Percentiles rank a stretch among this genome's conserved stretches.
Conservation (phyloP, 2,888 invertebrate genomes). For the Sphaerophoria taeniata region DNA sequence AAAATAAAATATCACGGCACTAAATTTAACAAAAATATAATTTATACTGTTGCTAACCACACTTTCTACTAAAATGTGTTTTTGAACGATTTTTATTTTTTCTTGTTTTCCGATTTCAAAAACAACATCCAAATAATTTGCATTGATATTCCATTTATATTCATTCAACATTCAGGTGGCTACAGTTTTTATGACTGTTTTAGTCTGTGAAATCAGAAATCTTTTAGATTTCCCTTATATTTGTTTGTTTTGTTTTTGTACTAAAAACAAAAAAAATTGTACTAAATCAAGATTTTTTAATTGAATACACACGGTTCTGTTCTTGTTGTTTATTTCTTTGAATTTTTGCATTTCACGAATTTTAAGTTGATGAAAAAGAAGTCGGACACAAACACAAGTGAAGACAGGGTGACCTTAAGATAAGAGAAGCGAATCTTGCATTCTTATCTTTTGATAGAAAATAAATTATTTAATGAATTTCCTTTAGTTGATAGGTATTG, state of each 20-base stretch:
- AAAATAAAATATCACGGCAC: constrained; percentile 9
- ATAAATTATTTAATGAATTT: neutral
- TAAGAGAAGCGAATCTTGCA: constrained; percentile 24
- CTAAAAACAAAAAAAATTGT: constrained; percentile 1
- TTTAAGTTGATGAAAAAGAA: neutral
- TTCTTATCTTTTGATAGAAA: constrained; percentile 28
- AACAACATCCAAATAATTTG: constrained; percentile 54
- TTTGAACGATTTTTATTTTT: constrained; percentile 7
- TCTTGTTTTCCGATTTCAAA: constrained; percentile 36
- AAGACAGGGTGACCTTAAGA: constrained; percentile 37
- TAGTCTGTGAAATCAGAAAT: constrained; percentile 25
- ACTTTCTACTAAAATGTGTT: constrained; percentile 40
- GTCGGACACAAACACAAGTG: neutral
- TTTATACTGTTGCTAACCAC: constrained; percentile 56
- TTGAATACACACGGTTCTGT: neutral
- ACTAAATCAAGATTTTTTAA: constrained; percentile 22
- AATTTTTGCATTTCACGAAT: neutral
- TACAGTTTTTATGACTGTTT: neutral
- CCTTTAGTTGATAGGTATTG: constrained; percentile 13
- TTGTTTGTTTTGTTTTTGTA: neutral
- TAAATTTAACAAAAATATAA: constrained; percentile 20
- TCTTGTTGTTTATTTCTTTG: constrained; percentile 8
- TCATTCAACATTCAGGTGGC: constrained; percentile 54
- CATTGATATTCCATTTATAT: constrained; percentile 65
- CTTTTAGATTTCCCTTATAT: constrained; percentile 38